phyloP scores from a whole-genome alignment of 2,888 invertebrate species.

The Machimus atricapillus region DNA sequence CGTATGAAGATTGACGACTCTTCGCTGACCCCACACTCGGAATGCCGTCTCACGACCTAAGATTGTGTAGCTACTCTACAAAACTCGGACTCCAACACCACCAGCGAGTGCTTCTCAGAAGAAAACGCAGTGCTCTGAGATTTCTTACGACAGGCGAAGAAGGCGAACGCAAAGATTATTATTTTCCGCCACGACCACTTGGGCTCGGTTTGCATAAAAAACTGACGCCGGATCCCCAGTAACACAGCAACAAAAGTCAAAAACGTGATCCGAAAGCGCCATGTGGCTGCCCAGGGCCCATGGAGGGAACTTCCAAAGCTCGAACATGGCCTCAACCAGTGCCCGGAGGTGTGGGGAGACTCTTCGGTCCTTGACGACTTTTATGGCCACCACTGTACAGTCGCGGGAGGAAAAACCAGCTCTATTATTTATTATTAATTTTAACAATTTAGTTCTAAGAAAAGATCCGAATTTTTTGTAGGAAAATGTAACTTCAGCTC shows the following conservation, averaged over 20 bases:
- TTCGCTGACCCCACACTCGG: neutral
- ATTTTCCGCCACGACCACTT: neutral
- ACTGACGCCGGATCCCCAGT: constrained; percentile 2
- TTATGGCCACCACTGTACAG: neutral
- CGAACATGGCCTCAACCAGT: neutral
- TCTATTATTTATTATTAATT: neutral
- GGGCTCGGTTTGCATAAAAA: neutral
- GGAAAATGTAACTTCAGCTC: too few species aligned
- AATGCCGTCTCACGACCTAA: neutral
- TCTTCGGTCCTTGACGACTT: neutral
- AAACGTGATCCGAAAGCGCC: constrained; percentile 14
- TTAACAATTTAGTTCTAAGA: neutral
- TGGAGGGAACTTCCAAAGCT: constrained; percentile 2
- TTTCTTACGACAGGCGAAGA: neutral
- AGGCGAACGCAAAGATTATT: neutral
- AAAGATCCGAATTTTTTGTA: too few species aligned
- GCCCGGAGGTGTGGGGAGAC: neutral
- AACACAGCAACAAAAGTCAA: constrained; percentile 8
- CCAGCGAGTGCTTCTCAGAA: neutral
- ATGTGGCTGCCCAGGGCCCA: neutral
- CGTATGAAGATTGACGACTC: neutral
- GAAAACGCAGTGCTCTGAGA: neutral
- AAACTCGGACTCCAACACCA: neutral
- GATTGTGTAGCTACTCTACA: neutral
- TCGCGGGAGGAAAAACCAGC: neutral